These are phyloP conservation scores for Aythya baeri DNA, from an alignment of 2,113 vertebrate species.

Conservation along the genomic window DNA sequence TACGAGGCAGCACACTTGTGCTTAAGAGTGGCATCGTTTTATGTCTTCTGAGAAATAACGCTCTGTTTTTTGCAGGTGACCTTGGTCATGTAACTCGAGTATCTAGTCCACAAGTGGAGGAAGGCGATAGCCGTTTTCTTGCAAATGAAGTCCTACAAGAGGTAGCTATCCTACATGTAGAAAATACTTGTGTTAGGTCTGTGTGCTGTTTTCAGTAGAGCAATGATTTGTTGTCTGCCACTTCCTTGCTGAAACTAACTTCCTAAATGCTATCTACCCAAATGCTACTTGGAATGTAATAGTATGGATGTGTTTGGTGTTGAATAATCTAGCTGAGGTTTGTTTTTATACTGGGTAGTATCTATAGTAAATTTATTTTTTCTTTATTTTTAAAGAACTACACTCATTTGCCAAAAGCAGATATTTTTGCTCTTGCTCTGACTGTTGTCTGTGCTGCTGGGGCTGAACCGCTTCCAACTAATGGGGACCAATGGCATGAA, in stretches of 20 bases:
- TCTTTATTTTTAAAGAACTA: slow-evolving; percentile 82
- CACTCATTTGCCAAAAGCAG: slow-evolving; percentile 89
- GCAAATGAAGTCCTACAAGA: slow-evolving; percentile 98
- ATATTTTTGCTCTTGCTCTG: slow-evolving; percentile 95
- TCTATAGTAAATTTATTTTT: background rate
- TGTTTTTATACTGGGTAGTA: background rate
- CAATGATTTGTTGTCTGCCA: background rate
- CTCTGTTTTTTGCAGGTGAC: slow-evolving; percentile 81
- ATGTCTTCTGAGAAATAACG: slow-evolving; percentile 12
- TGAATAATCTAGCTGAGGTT: background rate
- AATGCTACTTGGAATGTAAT: background rate
- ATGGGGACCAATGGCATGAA: slow-evolving; percentile 96
- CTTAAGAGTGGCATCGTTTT: background rate
- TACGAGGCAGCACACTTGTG: slow-evolving; percentile 52
- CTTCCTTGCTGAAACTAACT: background rate
- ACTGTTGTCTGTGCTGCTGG: slow-evolving; percentile 92
- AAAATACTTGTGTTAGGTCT: background rate
- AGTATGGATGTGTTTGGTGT: background rate
- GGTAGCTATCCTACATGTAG: slow-evolving; percentile 73
- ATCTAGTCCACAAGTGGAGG: slow-evolving; percentile 95
- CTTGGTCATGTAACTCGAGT: slow-evolving; percentile 95
- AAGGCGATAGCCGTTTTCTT: slow-evolving; percentile 95
- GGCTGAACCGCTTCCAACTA: slow-evolving; percentile 90
- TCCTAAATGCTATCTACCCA: background rate
- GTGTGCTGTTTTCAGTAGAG: background rate